These are phyloP conservation scores for Parauchenoglanis punctatus DNA, from an alignment of 2,797 vertebrate genomes.

Conservation along the genomic window DNA sequence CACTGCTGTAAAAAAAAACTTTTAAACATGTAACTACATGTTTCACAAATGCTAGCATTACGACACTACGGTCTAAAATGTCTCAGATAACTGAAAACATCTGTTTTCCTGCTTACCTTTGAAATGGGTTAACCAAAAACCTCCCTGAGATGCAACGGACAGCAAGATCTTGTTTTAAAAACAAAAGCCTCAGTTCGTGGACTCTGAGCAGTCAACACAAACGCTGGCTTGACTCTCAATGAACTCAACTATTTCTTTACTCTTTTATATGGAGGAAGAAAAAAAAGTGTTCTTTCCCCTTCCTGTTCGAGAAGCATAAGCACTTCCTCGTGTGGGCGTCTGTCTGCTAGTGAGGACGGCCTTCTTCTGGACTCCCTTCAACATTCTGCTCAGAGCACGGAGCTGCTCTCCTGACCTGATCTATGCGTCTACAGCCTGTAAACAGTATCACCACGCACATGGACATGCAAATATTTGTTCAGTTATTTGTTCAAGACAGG, in stretches of 20 bases:
- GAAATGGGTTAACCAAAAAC: constrained; percentile 54
- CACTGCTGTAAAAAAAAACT: background rate
- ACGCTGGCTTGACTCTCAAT: constrained; percentile 69
- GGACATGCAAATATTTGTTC: background rate
- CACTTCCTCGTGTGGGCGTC: constrained; percentile 81
- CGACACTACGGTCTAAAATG: constrained; percentile 4
- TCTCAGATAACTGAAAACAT: constrained; percentile 47
- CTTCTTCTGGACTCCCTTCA: constrained; percentile 54
- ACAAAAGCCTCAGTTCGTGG: constrained; percentile 78
- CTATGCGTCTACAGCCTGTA: background rate
- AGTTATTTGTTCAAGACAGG: too few species aligned
- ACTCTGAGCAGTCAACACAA: constrained; percentile 92
- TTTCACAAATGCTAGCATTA: constrained; percentile 2
- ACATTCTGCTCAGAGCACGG: constrained; percentile 46
- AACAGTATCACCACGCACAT: constrained; percentile 6
- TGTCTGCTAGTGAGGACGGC: constrained; percentile 54
- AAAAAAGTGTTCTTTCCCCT: constrained; percentile 71
- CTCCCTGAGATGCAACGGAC: constrained; percentile 50
- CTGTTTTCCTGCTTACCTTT: constrained; percentile 72
- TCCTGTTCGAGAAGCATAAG: constrained; percentile 73
- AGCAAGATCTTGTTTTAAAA: constrained; percentile 48
- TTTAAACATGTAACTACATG: constrained; percentile 34
- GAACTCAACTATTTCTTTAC: constrained; percentile 57
- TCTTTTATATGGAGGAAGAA: constrained; percentile 54
- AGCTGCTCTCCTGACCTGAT: constrained; percentile 17